Conservation (phyloP, 2,797 vertebrate genomes). For the Anguilla pacifica region DNA sequence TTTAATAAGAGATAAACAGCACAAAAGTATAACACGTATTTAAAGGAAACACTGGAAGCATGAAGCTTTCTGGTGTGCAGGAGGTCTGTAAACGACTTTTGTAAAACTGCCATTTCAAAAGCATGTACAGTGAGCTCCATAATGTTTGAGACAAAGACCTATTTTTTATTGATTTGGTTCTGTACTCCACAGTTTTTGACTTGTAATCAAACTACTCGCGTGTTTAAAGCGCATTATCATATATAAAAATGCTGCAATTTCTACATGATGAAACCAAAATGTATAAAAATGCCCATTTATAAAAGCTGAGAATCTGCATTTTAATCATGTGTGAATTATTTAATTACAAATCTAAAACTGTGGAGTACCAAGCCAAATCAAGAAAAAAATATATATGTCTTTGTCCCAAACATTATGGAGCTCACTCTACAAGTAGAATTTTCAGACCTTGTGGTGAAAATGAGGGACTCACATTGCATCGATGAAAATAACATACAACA, state of each 20-base stretch:
- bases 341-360: not conserved
- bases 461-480: not conserved
- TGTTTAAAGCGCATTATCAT: too few relatives aligned
- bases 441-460: not conserved
- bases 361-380: too few relatives aligned
- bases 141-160: too few relatives aligned
- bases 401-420: too few relatives aligned
- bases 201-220: not conserved
- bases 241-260: too few relatives aligned
- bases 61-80: conserved; percentile 4
- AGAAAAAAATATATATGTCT: too few relatives aligned
- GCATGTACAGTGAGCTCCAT: not conserved
- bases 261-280: too few relatives aligned
- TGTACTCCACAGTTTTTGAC: too few relatives aligned
- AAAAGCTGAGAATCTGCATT: too few relatives aligned
- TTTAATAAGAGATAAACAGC: not conserved
- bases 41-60: conserved; percentile 14
- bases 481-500: not conserved
- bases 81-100: conserved; percentile 12
- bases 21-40: conserved; percentile 10
- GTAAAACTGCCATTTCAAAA: not conserved
- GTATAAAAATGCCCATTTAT: too few relatives aligned
- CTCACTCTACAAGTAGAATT: too few relatives aligned
- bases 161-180: too few relatives aligned
- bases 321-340: not conserved